Evolutionary conservation across 2,113 vertebrate genomes (phyloP).

Genomic region (Melanocharis versteri): DNA sequence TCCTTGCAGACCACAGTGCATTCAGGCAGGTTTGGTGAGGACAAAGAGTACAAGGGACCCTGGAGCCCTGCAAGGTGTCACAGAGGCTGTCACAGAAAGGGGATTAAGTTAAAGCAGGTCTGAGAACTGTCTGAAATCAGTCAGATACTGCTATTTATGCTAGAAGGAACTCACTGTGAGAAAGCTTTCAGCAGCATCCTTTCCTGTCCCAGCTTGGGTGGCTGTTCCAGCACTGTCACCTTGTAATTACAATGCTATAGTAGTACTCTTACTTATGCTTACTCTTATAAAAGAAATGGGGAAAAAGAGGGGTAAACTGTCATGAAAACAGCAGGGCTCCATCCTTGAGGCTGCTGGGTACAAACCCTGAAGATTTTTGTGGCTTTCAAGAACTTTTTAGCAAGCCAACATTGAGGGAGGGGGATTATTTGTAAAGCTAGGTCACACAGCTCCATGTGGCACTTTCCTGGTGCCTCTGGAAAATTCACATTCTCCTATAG

Average conservation of each 20-base stretch:
- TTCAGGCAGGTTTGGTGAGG: neutral
- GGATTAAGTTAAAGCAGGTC: neutral
- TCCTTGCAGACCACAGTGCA: neutral
- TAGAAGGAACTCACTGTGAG: neutral
- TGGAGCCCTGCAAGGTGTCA: neutral
- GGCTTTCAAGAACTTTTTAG: neutral
- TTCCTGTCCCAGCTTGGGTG: neutral
- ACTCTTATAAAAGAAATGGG: neutral
- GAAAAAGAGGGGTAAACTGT: neutral
- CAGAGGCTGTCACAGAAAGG: neutral
- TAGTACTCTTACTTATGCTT: neutral
- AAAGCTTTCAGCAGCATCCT: neutral
- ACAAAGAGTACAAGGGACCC: neutral
- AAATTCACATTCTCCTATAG: neutral
- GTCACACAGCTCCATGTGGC: neutral
- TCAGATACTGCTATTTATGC: neutral
- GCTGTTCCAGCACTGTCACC: neutral
- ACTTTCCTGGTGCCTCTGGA: neutral
- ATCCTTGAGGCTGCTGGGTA: neutral
- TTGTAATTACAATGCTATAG: accelerated
- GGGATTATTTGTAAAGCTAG: neutral
- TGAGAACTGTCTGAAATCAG: neutral
- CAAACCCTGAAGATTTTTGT: neutral
- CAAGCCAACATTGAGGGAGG: neutral
- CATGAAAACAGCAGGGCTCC: neutral